phyloP scores from a whole-genome alignment of 2,888 invertebrate species.

The Polyommatus icarus region DNA sequence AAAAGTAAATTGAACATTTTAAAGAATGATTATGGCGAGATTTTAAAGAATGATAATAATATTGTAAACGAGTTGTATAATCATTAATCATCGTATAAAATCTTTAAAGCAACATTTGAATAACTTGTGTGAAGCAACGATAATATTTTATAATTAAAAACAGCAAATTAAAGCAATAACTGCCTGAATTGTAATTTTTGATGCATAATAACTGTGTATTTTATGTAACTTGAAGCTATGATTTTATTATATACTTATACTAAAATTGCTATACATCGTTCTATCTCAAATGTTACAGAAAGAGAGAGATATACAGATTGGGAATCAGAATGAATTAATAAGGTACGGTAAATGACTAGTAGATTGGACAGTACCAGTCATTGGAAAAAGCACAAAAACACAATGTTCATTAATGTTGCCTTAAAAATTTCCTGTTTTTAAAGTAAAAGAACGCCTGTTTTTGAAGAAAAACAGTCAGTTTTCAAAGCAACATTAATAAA shows the following conservation, averaged over 20 bases:
- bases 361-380: too few species aligned
- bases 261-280: background rate
- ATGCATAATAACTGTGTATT: background rate
- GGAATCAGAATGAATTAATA: background rate
- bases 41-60: background rate
- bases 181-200: background rate
- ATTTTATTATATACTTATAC: background rate
- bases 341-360: too few species aligned
- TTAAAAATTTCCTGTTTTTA: too few species aligned
- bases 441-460: too few species aligned
- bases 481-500: too few species aligned
- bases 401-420: too few species aligned
- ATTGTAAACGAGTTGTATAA: background rate
- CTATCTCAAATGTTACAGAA: background rate
- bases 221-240: background rate
- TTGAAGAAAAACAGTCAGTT: too few species aligned
- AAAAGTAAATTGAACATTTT: too few species aligned
- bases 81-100: background rate
- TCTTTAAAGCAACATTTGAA: constrained; percentile 4
- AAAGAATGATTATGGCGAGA: background rate
- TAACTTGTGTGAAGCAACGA: constrained; percentile 9
- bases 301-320: background rate
- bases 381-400: too few species aligned
- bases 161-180: background rate
- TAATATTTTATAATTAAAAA: background rate